These are phyloP conservation scores for Eleginops maclovinus DNA, from an alignment of 2,113 vertebrate species.

Conservation along the genomic window DNA sequence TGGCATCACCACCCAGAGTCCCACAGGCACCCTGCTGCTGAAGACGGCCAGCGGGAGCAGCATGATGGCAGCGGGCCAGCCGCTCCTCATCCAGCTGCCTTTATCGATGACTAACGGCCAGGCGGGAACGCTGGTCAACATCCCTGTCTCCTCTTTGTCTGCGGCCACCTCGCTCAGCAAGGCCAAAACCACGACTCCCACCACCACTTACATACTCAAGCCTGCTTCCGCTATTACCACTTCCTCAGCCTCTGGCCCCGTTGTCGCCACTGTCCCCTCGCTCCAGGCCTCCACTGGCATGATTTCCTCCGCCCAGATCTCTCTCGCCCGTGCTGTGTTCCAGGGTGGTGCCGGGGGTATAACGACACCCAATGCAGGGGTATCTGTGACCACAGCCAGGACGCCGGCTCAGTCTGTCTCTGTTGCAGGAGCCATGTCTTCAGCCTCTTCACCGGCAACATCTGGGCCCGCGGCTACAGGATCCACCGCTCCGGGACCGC, in stretches of 20 bases:
- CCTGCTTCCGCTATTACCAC: slow-evolving; percentile 62
- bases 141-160: slow-evolving; percentile 80
- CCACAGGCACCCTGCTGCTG: slow-evolving; percentile 77
- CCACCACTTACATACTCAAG: slow-evolving; percentile 83
- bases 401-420: slow-evolving; percentile 78
- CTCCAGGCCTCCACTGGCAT: slow-evolving; percentile 64
- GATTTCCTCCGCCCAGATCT: slow-evolving; percentile 73
- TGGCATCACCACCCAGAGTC: slow-evolving; percentile 76
- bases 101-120: slow-evolving; percentile 79
- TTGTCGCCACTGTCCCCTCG: slow-evolving; percentile 52
- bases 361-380: slow-evolving; percentile 79
- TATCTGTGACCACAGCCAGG: slow-evolving; percentile 83
- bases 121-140: slow-evolving; percentile 79
- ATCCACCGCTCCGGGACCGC: slow-evolving; percentile 79
- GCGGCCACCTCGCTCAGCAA: slow-evolving; percentile 76
- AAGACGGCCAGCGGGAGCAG: slow-evolving; percentile 70
- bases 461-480: slow-evolving; percentile 84
- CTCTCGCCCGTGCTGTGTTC: slow-evolving; percentile 80
- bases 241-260: slow-evolving; percentile 36
- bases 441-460: slow-evolving; percentile 77
- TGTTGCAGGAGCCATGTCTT: slow-evolving; percentile 81
- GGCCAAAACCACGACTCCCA: slow-evolving; percentile 79
- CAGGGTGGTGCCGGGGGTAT: slow-evolving; percentile 80
- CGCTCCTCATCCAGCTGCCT: slow-evolving; percentile 84
- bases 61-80: slow-evolving; percentile 75